Conservation (phyloP, 92 coral and sea anemone species). For the Epizoanthus stellaris region DNA sequence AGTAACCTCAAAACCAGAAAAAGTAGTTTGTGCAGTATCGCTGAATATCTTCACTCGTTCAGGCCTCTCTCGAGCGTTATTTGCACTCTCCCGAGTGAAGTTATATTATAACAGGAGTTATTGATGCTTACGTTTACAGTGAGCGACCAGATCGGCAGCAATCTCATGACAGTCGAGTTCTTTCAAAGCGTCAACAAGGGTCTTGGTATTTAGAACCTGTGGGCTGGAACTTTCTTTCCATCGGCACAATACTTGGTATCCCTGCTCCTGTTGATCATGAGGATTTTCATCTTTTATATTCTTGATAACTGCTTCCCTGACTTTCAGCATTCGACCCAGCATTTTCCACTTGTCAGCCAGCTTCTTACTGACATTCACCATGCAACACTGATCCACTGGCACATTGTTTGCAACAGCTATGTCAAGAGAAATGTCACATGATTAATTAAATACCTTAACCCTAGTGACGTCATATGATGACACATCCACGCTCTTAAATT, state of each 20-base stretch:
- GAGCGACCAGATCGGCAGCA: neutral
- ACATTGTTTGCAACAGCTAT: neutral
- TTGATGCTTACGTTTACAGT: neutral
- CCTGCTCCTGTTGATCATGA: neutral
- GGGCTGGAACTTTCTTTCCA: conserved; percentile 5
- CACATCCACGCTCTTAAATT: too few relatives aligned
- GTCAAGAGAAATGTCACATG: neutral
- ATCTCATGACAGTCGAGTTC: conserved; percentile 19
- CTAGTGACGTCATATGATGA: too few relatives aligned
- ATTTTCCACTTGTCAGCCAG: conserved; percentile 17
- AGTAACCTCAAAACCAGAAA: too few relatives aligned
- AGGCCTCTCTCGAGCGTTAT: too few relatives aligned
- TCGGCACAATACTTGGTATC: conserved; percentile 1
- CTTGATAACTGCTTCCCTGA: conserved; percentile 8
- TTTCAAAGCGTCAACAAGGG: conserved; percentile 11
- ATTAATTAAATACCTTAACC: neutral
- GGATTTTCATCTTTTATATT: conserved; percentile 21
- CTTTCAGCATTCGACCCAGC: conserved; percentile 13
- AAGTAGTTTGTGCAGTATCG: too few relatives aligned
- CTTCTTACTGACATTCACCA: conserved; percentile 6
- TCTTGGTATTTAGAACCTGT: neutral
- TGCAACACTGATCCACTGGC: conserved; percentile 28
- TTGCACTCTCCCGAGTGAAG: too few relatives aligned
- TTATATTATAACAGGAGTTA: neutral
- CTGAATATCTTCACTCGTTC: too few relatives aligned